phyloP scores from a whole-genome alignment of 2,797 vertebrate genomes.

The Molossus alvarezi region DNA sequence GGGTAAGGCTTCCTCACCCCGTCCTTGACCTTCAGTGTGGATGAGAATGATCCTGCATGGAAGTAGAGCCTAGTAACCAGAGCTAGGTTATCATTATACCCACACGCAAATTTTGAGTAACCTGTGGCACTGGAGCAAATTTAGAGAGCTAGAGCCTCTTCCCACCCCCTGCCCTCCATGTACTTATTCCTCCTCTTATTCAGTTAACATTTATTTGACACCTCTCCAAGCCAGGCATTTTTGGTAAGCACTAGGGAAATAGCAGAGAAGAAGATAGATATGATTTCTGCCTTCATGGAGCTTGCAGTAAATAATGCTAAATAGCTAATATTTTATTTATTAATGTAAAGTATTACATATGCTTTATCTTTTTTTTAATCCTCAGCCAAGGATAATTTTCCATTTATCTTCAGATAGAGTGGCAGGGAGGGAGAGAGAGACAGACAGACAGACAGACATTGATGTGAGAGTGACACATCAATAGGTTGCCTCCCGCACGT shows the following conservation, averaged over 20 bases:
- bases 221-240: neutral
- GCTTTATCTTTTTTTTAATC: neutral
- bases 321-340: conserved; percentile 27
- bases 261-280: conserved; percentile 48
- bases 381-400: no score
- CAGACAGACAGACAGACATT: no score
- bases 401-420: no score
- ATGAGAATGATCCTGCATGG: neutral
- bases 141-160: neutral
- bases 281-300: conserved; percentile 15
- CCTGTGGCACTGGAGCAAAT: neutral
- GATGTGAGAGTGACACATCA: no score
- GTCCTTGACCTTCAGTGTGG: neutral
- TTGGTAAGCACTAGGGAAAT: conserved; percentile 2
- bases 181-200: conserved; percentile 48
- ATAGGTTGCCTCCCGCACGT: no score
- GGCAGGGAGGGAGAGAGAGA: no score
- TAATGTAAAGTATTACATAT: conserved; percentile 12
- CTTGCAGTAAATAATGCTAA: conserved; percentile 51
- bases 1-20: conserved; percentile 89
- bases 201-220: conserved; percentile 45
- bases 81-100: neutral
- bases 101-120: neutral
- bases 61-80: conserved; percentile 7
- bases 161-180: neutral